Evolutionary conservation across 53 echinoderm and acorn worm genomes (phyloP).

Genomic region (Holothuria leucospilota): DNA sequence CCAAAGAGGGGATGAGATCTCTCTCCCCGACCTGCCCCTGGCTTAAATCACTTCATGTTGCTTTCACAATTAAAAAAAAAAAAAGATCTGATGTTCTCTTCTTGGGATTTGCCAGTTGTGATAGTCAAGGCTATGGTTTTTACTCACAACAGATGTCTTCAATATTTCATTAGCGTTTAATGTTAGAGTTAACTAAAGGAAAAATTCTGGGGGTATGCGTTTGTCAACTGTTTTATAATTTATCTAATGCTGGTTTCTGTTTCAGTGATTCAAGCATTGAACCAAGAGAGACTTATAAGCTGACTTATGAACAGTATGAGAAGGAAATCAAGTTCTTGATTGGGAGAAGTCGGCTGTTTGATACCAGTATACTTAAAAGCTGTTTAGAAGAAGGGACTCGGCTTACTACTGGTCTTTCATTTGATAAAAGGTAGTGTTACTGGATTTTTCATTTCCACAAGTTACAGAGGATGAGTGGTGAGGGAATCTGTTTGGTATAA

Average conservation of each 20-base stretch:
- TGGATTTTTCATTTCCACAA: not conserved
- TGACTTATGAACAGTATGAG: conserved; percentile 73
- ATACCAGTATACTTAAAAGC: conserved; percentile 24
- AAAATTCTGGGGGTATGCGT: not conserved
- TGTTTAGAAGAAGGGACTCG: conserved; percentile 13
- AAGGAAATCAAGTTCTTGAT: conserved; percentile 69
- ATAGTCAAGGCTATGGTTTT: no score
- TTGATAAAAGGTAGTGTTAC: conserved; percentile 35
- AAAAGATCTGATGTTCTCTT: no score
- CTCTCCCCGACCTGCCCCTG: no score
- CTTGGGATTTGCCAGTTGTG: no score
- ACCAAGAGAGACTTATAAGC: conserved; percentile 72
- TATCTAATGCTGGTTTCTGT: not conserved
- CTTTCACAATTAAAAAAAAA: no score
- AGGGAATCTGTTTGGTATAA: no score
- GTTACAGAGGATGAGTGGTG: no score
- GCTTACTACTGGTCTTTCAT: conserved; percentile 20
- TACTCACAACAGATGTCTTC: no score
- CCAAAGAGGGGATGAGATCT: no score
- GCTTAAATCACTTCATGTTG: no score
- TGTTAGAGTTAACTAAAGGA: not conserved
- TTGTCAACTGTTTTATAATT: not conserved
- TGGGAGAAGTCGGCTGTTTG: conserved; percentile 60
- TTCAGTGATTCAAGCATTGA: conserved; percentile 66
- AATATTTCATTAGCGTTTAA: not conserved